Conservation (phyloP, 1,140 invertebrate species). For the Gonioctena quinquepunctata region DNA sequence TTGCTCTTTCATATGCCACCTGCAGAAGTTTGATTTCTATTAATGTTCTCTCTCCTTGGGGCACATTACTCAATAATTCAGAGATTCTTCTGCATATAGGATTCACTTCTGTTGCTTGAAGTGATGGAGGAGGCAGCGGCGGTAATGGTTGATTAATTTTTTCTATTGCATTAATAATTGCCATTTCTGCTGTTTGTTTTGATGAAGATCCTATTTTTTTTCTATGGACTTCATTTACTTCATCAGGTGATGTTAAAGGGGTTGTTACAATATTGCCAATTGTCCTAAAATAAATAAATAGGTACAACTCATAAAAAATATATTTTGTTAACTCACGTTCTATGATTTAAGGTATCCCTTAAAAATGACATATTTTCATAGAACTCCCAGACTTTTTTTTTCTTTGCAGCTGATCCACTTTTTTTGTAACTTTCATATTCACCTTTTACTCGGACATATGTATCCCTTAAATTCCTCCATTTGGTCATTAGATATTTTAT, state of each 20-base stretch:
- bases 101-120: background rate
- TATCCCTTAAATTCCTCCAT: slow-evolving; percentile 18
- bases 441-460: too few relatives aligned
- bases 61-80: background rate
- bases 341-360: too few relatives aligned
- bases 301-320: too few relatives aligned
- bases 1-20: too few relatives aligned
- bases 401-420: background rate
- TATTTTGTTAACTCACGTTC: too few relatives aligned
- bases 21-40: slow-evolving; percentile 4
- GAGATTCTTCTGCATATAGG: too few relatives aligned
- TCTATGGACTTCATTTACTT: too few relatives aligned
- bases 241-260: background rate
- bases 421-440: background rate
- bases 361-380: too few relatives aligned
- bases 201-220: background rate
- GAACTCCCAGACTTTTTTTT: too few relatives aligned
- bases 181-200: too few relatives aligned
- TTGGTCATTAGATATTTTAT: slow-evolving; percentile 6
- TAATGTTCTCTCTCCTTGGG: background rate
- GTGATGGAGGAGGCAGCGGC: background rate
- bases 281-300: background rate
- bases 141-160: slow-evolving; percentile 1
- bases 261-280: background rate
- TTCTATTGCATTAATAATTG: too few relatives aligned